Conservation (phyloP, 1,140 invertebrate genomes). For the Stegodyphus mimosarum region DNA sequence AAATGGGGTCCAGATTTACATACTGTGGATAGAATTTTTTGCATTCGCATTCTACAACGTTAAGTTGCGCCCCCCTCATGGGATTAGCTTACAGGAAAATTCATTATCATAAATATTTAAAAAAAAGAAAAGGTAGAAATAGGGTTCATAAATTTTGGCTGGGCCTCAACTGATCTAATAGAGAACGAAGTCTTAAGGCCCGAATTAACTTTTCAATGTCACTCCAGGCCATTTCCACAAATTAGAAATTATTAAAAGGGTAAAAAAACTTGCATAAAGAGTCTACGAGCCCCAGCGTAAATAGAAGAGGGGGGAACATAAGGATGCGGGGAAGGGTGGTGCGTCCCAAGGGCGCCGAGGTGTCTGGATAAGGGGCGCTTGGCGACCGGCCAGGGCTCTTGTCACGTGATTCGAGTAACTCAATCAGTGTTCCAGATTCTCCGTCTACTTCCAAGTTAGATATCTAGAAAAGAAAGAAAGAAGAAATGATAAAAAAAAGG, state of each 20-base stretch:
- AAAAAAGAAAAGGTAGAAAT: too few species aligned
- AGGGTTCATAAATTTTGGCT: too few species aligned
- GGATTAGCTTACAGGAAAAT: too few species aligned
- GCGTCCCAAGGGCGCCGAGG: conserved; percentile 24
- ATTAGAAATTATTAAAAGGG: conserved; percentile 40
- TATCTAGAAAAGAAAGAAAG: conserved; percentile 10
- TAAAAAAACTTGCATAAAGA: background rate
- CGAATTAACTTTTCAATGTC: too few species aligned
- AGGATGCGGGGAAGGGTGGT: background rate
- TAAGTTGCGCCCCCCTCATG: too few species aligned
- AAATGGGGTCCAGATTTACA: too few species aligned
- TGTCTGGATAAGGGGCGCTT: conserved; percentile 38
- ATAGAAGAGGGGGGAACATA: background rate
- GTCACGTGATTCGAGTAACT: conserved; percentile 54
- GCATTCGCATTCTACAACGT: too few species aligned
- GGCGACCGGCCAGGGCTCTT: conserved; percentile 27
- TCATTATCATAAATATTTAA: too few species aligned
- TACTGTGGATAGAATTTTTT: too few species aligned
- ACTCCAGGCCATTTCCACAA: conserved; percentile 3
- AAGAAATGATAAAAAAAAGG: conserved; percentile 18
- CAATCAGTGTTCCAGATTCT: conserved; percentile 52
- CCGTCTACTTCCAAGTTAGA: conserved; percentile 41
- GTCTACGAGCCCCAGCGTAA: background rate
- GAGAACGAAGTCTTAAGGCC: too few species aligned
- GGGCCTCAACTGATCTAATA: too few species aligned